Evolutionary conservation across 2,888 invertebrate species (phyloP), one percentile per base, ranked within the genome.

Genomic region (Sarcophaga caerulescens): DNA sequence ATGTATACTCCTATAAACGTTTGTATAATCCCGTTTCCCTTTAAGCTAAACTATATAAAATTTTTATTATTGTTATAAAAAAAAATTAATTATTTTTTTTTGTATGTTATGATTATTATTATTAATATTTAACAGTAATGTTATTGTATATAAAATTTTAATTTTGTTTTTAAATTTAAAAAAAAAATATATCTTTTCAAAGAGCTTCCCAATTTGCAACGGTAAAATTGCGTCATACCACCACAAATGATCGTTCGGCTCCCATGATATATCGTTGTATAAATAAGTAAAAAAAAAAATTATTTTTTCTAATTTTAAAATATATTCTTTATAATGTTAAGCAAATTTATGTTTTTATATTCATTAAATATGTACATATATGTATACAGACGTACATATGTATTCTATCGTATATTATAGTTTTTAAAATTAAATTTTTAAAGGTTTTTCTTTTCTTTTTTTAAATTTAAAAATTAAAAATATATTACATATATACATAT

Each of bases 191-290:
- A 25, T 25, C 25, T 35, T 35, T 35, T 35, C 90, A 83, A 96
- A 97, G 97, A 95, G 95, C 96, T 91, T 97, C 97, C 93, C 96
- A 97, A 93, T 97, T 97, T 93, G 97, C 97, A 85, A 97, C 97
- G 87, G 97, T 97, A 93, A 97, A 97, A 94, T 95, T 97, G 93
- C 95, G 97, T 93, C 97, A 97, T 94, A 96, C 96, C 91, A 96
- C 96, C 94, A 97, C 97, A 92, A 97, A 97, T 93, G 97, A 97
- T 94, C 95, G 97, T 90, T 96, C 97, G 89, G 96, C 97, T 90
- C 97, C 97, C 89, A 95, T 96, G 94, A 94, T 96, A 84, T 90
- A 91, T 89, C 89, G 92, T 84, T 92, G 91, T 85, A 90, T 92
- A 85, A 91, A 91, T 89, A 92, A 91, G 89, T 91, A 90, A 86